Evolutionary conservation across 2,113 vertebrate species (phyloP).

Genomic region (Lasiurus borealis): DNA sequence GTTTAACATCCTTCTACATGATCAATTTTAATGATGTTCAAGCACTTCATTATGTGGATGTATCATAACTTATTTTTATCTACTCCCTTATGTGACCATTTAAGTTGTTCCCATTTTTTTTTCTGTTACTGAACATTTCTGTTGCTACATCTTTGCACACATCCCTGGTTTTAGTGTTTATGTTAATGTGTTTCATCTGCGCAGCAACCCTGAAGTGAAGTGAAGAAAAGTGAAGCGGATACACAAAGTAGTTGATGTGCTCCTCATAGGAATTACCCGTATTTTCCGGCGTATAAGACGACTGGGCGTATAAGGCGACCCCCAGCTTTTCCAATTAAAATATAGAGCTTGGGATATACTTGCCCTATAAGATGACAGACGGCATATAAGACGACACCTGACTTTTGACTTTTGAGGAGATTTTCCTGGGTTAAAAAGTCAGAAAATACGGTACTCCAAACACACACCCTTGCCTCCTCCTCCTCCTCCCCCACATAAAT

Average conservation of each 20-base stretch:
- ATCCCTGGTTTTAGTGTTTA: slow-evolving; percentile 43
- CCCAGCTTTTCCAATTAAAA: too few relatives aligned
- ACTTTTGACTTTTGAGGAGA: too few relatives aligned
- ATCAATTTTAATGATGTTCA: slow-evolving; percentile 69
- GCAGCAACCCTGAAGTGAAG: background rate
- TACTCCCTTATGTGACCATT: slow-evolving; percentile 55
- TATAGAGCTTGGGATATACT: too few relatives aligned
- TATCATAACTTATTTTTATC: slow-evolving; percentile 71
- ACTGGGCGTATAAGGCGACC: too few relatives aligned
- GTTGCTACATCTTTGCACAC: slow-evolving; percentile 50
- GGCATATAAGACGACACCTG: too few relatives aligned
- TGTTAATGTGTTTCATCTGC: slow-evolving; percentile 17
- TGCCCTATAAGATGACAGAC: too few relatives aligned
- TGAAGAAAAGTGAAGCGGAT: background rate
- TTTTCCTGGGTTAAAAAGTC: too few relatives aligned
- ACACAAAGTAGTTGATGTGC: background rate
- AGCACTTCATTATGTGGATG: slow-evolving; percentile 14
- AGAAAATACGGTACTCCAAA: too few relatives aligned
- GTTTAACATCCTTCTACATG: slow-evolving; percentile 59
- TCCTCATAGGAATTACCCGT: background rate
- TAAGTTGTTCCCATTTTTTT: slow-evolving; percentile 38
- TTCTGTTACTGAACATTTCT: slow-evolving; percentile 39
- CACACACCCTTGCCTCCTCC: background rate
- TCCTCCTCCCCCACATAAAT: background rate
- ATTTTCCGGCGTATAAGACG: too few relatives aligned